A percentile compares a stretch with the other conserved stretches of the same genome.
Conservation (phyloP, 1,140 invertebrate species). For the Platorchestia sp. region DNA sequence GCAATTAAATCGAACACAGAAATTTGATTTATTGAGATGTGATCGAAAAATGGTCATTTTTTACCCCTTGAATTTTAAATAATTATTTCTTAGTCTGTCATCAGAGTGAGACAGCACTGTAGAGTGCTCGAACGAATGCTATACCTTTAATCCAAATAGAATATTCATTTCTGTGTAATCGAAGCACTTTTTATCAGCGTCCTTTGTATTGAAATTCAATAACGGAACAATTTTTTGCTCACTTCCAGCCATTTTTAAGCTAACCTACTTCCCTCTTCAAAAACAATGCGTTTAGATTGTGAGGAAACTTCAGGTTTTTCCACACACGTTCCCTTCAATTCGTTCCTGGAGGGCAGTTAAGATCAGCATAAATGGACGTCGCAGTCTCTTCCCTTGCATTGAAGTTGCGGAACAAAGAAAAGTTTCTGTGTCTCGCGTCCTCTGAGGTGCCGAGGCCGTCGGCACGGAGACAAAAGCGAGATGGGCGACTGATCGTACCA, state of each 20-base stretch:
- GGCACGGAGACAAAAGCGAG: constrained; percentile 14
- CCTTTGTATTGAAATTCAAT: too few relatives aligned
- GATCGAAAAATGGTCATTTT: too few relatives aligned
- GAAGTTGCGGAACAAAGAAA: constrained; percentile 1
- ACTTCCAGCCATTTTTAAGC: not conserved
- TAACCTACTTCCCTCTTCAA: not conserved
- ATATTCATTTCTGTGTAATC: too few relatives aligned
- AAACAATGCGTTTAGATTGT: not conserved
- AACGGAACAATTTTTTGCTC: too few relatives aligned
- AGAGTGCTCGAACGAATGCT: too few relatives aligned
- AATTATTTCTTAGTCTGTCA: too few relatives aligned
- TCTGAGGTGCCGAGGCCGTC: not conserved
- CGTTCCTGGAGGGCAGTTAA: not conserved
- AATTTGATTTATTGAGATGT: too few relatives aligned
- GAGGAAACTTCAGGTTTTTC: not conserved
- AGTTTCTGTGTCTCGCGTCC: not conserved
- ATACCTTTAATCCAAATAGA: too few relatives aligned
- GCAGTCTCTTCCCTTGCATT: not conserved
- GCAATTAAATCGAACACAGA: too few relatives aligned
- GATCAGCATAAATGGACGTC: constrained; percentile 30
- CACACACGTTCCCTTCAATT: not conserved
- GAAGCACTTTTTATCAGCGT: too few relatives aligned
- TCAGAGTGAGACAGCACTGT: too few relatives aligned
- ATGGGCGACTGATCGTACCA: constrained; percentile 32
- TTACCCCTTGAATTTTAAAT: too few relatives aligned